phyloP scores from a whole-genome alignment of 92 coral and sea anemone genomes.

The Zoanthus sansibaricus region DNA sequence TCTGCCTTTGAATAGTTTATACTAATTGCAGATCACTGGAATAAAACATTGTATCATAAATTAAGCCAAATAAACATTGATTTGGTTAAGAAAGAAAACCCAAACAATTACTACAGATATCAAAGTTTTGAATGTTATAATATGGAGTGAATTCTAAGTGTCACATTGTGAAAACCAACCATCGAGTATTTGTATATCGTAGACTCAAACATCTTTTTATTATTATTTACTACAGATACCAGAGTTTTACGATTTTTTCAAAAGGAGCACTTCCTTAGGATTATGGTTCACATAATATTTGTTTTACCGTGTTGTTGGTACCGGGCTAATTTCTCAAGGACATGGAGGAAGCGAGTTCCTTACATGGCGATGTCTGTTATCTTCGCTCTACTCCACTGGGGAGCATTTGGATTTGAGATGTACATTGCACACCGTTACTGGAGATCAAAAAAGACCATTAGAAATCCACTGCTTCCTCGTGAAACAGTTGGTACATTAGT shows the following conservation, averaged over 20 bases:
- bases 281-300: constrained; percentile 41
- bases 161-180: too few species aligned
- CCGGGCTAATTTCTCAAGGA: constrained; percentile 20
- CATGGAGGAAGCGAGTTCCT: constrained; percentile 1
- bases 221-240: neutral
- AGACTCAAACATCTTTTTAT: too few species aligned
- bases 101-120: too few species aligned
- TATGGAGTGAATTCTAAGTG: too few species aligned
- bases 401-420: constrained; percentile 58
- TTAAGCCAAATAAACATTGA: too few species aligned
- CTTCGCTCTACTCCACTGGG: constrained; percentile 14
- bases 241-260: neutral
- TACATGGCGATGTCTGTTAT: constrained; percentile 10
- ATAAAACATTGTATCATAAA: too few species aligned
- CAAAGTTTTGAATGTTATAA: too few species aligned
- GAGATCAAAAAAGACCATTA: constrained; percentile 51
- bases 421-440: constrained; percentile 39
- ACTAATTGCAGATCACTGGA: too few species aligned
- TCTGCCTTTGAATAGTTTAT: too few species aligned
- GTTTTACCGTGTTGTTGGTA: constrained; percentile 55
- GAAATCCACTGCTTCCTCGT: constrained; percentile 34
- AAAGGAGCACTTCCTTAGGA: constrained; percentile 30
- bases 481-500: constrained; percentile 61
- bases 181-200: too few species aligned
- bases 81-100: too few species aligned